These are phyloP conservation scores for Ptychodera flava DNA, from an alignment of 35 echinoderm and acorn worm species.

Conservation along the genomic window DNA sequence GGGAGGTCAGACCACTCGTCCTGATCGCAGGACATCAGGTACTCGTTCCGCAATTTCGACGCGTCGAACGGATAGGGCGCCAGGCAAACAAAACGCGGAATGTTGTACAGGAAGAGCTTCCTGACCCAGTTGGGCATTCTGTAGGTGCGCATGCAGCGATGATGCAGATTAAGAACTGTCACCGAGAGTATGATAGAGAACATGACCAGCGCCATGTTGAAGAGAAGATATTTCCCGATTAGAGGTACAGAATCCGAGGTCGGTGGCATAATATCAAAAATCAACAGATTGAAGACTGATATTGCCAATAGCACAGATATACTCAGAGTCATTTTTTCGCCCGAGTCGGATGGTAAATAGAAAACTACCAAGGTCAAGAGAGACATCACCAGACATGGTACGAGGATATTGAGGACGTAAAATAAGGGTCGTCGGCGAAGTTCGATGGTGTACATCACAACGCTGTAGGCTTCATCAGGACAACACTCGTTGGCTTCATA, in stretches of 20 bases:
- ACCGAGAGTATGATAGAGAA: conserved; percentile 79
- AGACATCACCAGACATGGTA: conserved; percentile 83
- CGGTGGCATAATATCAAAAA: conserved; percentile 86
- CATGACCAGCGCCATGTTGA: conserved; percentile 92
- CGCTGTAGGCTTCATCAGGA: conserved; percentile 45
- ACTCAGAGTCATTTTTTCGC: conserved; percentile 82
- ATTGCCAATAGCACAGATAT: conserved; percentile 90
- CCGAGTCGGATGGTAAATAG: conserved; percentile 82
- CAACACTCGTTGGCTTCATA: conserved; percentile 78
- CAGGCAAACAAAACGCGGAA: conserved; percentile 64
- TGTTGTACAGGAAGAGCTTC: conserved; percentile 61
- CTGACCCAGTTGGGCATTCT: conserved; percentile 71
- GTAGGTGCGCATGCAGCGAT: conserved; percentile 68
- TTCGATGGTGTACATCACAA: conserved; percentile 68
- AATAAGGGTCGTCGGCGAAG: conserved; percentile 84
- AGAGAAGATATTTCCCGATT: conserved; percentile 86
- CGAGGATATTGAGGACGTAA: conserved; percentile 87
- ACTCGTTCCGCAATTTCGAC: background rate
- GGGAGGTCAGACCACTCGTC: background rate
- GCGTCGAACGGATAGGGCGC: conserved; percentile 7
- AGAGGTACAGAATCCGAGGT: conserved; percentile 77
- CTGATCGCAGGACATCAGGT: background rate
- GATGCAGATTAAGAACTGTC: conserved; percentile 81
- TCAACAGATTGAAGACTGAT: conserved; percentile 92
- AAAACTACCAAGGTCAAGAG: conserved; percentile 88